phyloP scores from a whole-genome alignment of 2,113 vertebrate genomes.

The Noturus placidus region DNA sequence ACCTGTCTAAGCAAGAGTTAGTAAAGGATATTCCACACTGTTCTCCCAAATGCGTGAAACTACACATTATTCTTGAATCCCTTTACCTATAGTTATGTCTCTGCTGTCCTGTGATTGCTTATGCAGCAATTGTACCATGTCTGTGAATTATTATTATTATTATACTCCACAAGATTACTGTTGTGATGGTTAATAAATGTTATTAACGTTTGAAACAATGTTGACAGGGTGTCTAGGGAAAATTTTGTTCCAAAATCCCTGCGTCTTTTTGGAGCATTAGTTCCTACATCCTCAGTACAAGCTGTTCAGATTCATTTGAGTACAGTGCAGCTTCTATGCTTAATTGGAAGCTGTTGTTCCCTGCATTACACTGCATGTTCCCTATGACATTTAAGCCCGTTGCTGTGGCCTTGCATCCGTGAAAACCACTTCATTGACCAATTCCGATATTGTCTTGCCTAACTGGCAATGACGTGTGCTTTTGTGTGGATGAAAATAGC shows the following conservation, averaged over 20 bases:
- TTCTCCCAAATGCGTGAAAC: too few species aligned
- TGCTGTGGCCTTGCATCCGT: slow-evolving; percentile 17
- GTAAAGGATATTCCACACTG: too few species aligned
- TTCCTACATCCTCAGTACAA: neutral
- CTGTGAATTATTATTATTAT: neutral
- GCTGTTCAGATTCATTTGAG: neutral
- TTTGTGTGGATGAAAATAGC: slow-evolving; percentile 42
- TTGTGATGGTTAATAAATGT: neutral
- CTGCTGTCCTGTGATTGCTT: too few species aligned
- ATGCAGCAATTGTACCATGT: too few species aligned
- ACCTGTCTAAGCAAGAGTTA: too few species aligned
- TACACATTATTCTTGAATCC: too few species aligned
- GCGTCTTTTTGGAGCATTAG: neutral
- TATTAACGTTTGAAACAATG: neutral
- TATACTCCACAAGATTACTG: neutral
- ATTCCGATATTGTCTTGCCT: slow-evolving; percentile 34
- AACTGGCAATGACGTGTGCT: slow-evolving; percentile 26
- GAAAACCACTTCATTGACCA: slow-evolving; percentile 43
- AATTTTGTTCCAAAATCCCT: neutral
- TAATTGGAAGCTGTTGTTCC: slow-evolving; percentile 12
- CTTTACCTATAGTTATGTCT: too few species aligned
- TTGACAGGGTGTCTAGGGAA: neutral
- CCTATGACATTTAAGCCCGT: slow-evolving; percentile 19
- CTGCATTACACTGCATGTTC: neutral
- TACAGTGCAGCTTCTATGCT: neutral